Percentiles rank a stretch among this genome's conserved stretches.
Evolutionary conservation across 2,888 invertebrate genomes (phyloP).

Genomic region (Slavum lentiscoides): DNA sequence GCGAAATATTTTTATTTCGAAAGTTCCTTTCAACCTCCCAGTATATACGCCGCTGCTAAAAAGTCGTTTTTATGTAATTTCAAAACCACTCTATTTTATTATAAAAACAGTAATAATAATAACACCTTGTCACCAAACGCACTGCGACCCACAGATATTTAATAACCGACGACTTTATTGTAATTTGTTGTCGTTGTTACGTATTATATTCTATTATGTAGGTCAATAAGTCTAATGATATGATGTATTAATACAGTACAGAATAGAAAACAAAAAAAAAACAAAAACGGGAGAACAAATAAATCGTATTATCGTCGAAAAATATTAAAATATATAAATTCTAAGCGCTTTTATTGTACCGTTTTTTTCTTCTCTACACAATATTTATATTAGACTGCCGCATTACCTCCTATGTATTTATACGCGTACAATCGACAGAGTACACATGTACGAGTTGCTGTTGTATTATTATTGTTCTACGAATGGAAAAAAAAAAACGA

Average conservation of each 20-base stretch:
- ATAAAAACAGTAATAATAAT: no score
- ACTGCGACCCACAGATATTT: background rate
- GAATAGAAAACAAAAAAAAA: background rate
- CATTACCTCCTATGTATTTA: no score
- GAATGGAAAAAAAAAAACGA: slow-evolving; percentile 54
- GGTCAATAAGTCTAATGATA: no score
- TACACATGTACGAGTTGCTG: background rate
- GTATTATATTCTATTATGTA: background rate
- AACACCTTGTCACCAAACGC: background rate
- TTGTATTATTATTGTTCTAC: background rate
- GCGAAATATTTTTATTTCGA: no score
- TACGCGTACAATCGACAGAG: background rate
- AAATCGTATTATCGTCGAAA: background rate
- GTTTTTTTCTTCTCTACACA: no score
- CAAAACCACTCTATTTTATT: no score
- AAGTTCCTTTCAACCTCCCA: no score
- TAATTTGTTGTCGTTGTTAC: background rate
- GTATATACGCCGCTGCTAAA: no score
- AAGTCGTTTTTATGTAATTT: no score
- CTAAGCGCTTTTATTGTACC: background rate
- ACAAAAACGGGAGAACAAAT: background rate
- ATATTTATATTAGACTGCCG: no score
- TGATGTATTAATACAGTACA: background rate
- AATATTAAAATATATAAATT: background rate
- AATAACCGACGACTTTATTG: background rate